Conservation (phyloP, 2,113 vertebrate species). For the Microtus montanus region DNA sequence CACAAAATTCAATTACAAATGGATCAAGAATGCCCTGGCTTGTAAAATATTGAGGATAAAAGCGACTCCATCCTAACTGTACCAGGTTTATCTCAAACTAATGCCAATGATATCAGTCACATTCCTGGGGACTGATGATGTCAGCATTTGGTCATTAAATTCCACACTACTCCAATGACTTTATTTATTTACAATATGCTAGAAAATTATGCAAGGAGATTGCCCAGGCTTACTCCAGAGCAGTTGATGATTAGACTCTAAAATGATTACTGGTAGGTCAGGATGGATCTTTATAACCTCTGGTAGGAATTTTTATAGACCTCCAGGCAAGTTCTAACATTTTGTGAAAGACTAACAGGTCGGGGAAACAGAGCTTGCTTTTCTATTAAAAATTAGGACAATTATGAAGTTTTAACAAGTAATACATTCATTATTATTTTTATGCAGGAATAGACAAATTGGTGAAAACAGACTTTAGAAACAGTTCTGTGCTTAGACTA, state of each 20-base stretch:
- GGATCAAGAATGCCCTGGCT: background rate
- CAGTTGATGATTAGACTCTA: background rate
- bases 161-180: background rate
- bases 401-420: background rate
- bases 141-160: background rate
- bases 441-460: background rate
- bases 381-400: background rate
- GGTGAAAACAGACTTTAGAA: background rate
- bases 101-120: background rate
- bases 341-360: background rate
- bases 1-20: background rate
- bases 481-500: background rate
- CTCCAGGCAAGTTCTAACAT: conserved; percentile 20
- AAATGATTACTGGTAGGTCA: background rate
- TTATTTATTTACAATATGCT: background rate
- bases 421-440: background rate
- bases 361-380: background rate
- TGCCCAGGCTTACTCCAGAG: background rate
- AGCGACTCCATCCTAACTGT: background rate
- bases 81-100: background rate
- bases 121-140: background rate
- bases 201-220: background rate
- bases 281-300: background rate
- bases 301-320: background rate
- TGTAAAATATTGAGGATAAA: background rate